Evolutionary conservation across 2,113 vertebrate genomes (phyloP).

Genomic region (Siphamia tubifer): DNA sequence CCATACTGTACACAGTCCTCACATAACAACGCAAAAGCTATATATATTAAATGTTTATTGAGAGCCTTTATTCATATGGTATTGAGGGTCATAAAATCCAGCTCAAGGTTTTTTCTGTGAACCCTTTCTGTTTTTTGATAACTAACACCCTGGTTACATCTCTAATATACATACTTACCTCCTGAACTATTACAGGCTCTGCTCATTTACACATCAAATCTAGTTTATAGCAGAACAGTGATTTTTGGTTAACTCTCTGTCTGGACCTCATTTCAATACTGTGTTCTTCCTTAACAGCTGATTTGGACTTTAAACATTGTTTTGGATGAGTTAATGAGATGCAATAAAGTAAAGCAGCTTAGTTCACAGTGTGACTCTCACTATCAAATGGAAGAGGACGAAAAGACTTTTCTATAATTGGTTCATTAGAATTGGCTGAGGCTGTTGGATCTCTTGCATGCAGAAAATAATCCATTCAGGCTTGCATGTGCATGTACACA

Average conservation of each 20-base stretch:
- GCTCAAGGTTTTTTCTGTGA: no score
- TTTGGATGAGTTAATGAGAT: constrained; percentile 60
- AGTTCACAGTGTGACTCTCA: constrained; percentile 43
- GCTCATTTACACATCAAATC: neutral
- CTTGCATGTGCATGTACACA: constrained; percentile 3
- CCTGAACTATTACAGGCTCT: neutral
- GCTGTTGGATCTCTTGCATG: constrained; percentile 43
- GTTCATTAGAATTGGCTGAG: constrained; percentile 60
- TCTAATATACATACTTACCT: no score
- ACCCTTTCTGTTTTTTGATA: no score
- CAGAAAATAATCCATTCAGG: constrained; percentile 39
- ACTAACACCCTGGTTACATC: no score
- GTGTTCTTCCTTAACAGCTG: constrained; percentile 30
- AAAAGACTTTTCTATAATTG: constrained; percentile 62
- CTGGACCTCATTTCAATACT: neutral
- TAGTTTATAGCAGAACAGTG: neutral
- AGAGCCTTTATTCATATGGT: no score
- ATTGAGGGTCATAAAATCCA: no score
- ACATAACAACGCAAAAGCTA: constrained; percentile 41
- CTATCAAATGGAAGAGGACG: constrained; percentile 46
- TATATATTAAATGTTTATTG: no score
- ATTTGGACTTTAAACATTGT: constrained; percentile 56
- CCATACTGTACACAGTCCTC: constrained; percentile 22
- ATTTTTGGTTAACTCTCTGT: constrained; percentile 6
- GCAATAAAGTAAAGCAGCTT: constrained; percentile 61